phyloP scores from a whole-genome alignment of 2,888 invertebrate genomes.

The Andricus quercusramuli region DNA sequence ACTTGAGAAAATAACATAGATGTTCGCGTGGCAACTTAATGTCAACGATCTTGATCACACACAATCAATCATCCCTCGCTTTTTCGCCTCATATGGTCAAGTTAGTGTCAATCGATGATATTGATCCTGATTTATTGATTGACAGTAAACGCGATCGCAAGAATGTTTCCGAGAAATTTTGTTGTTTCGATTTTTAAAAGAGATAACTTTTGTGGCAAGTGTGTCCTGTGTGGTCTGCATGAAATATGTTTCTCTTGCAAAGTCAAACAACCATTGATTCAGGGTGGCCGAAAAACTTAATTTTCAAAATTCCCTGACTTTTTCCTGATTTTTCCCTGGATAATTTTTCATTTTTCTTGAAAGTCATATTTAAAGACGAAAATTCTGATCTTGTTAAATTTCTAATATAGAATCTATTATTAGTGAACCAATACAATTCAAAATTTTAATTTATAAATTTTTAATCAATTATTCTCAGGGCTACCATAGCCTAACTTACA shows the following conservation, averaged over 20 bases:
- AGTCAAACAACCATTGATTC: neutral
- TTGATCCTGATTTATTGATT: slow-evolving; percentile 21
- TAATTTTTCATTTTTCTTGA: too few species aligned
- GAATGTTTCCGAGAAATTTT: neutral
- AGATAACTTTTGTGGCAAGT: neutral
- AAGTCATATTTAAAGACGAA: too few species aligned
- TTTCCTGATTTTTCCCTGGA: too few species aligned
- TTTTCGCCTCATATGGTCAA: slow-evolving; percentile 14
- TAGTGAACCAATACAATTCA: too few species aligned
- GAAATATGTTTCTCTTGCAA: neutral
- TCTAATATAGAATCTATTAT: too few species aligned
- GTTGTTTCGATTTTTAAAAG: neutral
- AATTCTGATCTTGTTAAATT: too few species aligned
- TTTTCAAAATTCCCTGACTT: too few species aligned
- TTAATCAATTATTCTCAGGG: too few species aligned
- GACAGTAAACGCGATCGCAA: neutral
- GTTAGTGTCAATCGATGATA: slow-evolving; percentile 30
- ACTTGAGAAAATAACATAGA: slow-evolving; percentile 48
- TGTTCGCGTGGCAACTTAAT: slow-evolving; percentile 23
- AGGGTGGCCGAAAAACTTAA: too few species aligned
- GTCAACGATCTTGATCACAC: slow-evolving; percentile 18
- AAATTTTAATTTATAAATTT: too few species aligned
- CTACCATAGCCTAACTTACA: too few species aligned
- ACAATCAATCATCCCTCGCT: slow-evolving; percentile 16
- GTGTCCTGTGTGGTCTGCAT: neutral